Percentiles rank a stretch among this genome's conserved stretches.
Conservation (phyloP, 2,888 invertebrate genomes). For the Aleiodes testaceus region DNA sequence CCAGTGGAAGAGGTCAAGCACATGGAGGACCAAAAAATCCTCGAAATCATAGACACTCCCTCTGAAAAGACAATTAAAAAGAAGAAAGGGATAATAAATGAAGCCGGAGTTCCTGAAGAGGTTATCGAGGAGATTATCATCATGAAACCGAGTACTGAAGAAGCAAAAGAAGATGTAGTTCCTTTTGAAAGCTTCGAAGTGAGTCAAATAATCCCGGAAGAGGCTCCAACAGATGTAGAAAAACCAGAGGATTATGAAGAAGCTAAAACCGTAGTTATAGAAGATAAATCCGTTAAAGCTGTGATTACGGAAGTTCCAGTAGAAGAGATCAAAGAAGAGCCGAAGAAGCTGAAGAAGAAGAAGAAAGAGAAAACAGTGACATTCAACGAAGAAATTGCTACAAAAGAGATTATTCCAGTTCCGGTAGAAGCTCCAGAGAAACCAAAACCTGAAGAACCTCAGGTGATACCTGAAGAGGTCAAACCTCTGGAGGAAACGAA, state of each 20-base stretch:
- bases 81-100: conserved; percentile 50
- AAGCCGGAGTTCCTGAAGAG: conserved; percentile 55
- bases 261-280: too few relatives aligned
- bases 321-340: not conserved
- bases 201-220: conserved; percentile 2
- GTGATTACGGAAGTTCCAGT: conserved; percentile 25
- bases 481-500: conserved; percentile 50
- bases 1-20: conserved; percentile 47
- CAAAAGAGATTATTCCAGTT: conserved; percentile 54
- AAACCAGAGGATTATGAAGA: not conserved
- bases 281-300: not conserved
- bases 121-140: conserved; percentile 64
- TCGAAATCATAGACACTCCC: conserved; percentile 51
- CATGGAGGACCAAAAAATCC: conserved; percentile 58
- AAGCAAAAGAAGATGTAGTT: conserved; percentile 51
- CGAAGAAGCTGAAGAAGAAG: conserved; percentile 53
- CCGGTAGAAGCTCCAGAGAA: conserved; percentile 49
- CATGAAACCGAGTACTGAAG: conserved; percentile 57
- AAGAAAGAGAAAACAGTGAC: conserved; percentile 53
- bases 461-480: conserved; percentile 39
- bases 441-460: conserved; percentile 43
- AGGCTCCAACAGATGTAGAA: not conserved
- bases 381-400: conserved; percentile 49
- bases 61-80: conserved; percentile 54
- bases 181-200: conserved; percentile 53